Evolutionary conservation across 2,797 vertebrate species (phyloP), one percentile per base, ranked within the genome.

Genomic region (Chaenodraco wilsoni): DNA sequence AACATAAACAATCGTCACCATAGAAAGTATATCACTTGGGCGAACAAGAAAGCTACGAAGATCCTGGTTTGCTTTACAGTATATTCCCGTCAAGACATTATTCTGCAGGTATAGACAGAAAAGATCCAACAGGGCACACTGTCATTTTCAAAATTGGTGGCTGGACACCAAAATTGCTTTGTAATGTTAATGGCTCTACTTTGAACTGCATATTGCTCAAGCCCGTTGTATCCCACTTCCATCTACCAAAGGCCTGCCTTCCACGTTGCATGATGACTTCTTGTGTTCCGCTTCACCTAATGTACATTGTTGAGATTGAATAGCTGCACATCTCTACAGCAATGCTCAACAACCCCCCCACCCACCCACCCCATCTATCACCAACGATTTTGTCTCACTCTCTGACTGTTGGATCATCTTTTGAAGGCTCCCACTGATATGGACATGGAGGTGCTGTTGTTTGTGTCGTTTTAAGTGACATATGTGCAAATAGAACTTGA

Each of bases 261-360:
- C 56, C 13, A 56, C 16, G 3, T 11, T 16, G 43, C 16, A 31
- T 51, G 43, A 70, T 41, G 40, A 40, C 23, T 3, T 45, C 19
- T 37, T 68, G 15, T 58, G 27, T 56, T 65, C 44, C 40, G 9
- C 9, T 57, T 61, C 40, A 81, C 33, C 15, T 43, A 9, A 52
- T 69, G 14, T 2, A 37, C 51, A 3, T 17, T 0, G 0, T n/a
- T 61, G 40, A 65, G 45, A 65, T 2, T 56, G n/a, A 76, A 69
- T 72, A 73, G 19, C 54, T 75, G 56, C 37, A 51, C 13, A 72
- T 23, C 55, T 81, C 23, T 7, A 21, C 51, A 75, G 62, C 67
- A 17, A 8, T 37, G 37, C 15, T 56, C 37, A 27, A 27, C 23
- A 27, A 27, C 23, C 3, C 54, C 2, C 5, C 56, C 31, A 21